phyloP scores from a whole-genome alignment of 37 sponge, comb jelly and placozoan genomes.

The Agelas oroides region DNA sequence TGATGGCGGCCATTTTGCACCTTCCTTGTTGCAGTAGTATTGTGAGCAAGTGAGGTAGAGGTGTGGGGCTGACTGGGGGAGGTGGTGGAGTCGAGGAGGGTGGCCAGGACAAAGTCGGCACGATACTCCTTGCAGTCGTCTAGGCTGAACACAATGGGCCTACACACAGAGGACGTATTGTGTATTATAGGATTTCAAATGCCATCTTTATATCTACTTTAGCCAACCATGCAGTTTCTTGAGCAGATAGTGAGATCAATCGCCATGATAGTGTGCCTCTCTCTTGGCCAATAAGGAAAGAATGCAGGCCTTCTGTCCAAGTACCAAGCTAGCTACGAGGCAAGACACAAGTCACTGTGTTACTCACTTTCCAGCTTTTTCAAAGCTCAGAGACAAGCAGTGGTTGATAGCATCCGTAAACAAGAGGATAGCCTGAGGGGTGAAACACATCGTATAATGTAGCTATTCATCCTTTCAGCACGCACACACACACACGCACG shows the following conservation, averaged over 20 bases:
- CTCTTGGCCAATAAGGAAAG: no score
- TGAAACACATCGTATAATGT: no score
- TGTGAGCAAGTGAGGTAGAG: not conserved
- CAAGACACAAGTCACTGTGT: no score
- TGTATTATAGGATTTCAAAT: no score
- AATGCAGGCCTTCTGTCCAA: no score
- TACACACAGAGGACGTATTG: constrained; percentile 8
- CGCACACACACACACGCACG: no score
- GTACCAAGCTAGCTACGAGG: no score
- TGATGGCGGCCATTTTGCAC: no score
- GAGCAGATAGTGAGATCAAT: no score
- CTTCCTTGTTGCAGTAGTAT: not conserved
- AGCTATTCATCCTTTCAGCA: no score
- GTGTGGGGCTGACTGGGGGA: not conserved
- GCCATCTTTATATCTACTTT: no score
- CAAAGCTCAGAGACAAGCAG: constrained; percentile 63
- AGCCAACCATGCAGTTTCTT: not conserved
- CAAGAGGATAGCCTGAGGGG: constrained; percentile 68
- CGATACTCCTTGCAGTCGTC: constrained; percentile 34
- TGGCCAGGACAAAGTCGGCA: constrained; percentile 91
- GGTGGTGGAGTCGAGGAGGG: constrained; percentile 57
- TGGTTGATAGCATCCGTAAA: constrained; percentile 77
- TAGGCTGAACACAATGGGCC: constrained; percentile 80
- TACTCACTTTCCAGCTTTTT: constrained; percentile 81
- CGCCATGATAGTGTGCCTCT: no score